A percentile compares a stretch with the other conserved stretches of the same genome.
These are phyloP conservation scores for Euplagia quadripunctaria DNA, from an alignment of 2,888 invertebrate genomes.

Conservation along the genomic window DNA sequence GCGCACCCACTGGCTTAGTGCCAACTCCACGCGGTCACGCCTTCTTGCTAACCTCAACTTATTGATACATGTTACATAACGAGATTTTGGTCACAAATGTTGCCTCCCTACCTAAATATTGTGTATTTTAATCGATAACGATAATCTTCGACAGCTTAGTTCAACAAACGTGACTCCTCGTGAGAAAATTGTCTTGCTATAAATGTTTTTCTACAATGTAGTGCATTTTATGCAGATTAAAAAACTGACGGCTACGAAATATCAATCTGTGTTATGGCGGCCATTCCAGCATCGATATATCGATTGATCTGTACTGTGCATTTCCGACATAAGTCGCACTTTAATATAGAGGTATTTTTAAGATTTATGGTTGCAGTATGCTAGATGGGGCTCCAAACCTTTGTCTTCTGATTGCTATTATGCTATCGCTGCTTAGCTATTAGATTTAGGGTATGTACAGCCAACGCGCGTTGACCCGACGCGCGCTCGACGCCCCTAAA, in stretches of 20 bases:
- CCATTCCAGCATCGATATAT: not conserved
- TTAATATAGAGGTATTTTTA: too few species aligned
- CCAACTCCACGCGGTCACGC: slow-evolving; percentile 57
- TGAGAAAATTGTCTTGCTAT: not conserved
- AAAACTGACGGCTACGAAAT: not conserved
- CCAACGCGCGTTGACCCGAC: too few species aligned
- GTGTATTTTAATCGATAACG: not conserved
- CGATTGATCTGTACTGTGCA: not conserved
- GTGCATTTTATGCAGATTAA: not conserved
- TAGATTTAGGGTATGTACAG: too few species aligned
- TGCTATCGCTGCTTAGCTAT: too few species aligned
- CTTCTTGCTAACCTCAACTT: slow-evolving; percentile 49
- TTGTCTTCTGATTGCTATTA: too few species aligned
- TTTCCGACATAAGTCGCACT: not conserved
- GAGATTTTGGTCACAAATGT: not conserved
- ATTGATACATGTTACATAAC: slow-evolving; percentile 25
- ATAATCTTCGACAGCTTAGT: not conserved
- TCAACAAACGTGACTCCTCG: not conserved
- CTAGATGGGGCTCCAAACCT: too few species aligned
- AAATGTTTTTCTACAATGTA: not conserved
- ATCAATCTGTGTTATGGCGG: not conserved
- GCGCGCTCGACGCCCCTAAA: too few species aligned
- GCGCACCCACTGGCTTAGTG: slow-evolving; percentile 52
- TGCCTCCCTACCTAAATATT: not conserved
- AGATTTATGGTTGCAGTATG: too few species aligned